Conservation (phyloP, 2,888 invertebrate species). For the Pachycephus smyrnensis region DNA sequence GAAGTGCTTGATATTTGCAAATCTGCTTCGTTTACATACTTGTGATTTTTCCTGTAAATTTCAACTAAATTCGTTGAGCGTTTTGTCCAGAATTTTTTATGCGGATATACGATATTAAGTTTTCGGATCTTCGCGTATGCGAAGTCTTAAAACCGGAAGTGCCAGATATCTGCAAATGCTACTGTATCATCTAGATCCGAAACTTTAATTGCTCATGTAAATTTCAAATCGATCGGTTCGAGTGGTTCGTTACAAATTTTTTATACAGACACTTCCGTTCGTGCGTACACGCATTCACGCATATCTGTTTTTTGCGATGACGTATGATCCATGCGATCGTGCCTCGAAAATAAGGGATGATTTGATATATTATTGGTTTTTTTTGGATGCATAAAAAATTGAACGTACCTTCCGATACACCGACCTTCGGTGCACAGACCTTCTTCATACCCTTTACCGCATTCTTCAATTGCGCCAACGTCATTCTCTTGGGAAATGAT, state of each 20-base stretch:
- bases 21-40: background rate
- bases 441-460: constrained; percentile 75
- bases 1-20: background rate
- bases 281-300: no score
- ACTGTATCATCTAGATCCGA: no score
- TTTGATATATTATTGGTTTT: background rate
- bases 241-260: background rate
- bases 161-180: no score
- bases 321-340: background rate
- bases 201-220: no score
- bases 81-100: no score
- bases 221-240: background rate
- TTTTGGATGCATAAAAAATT: constrained; percentile 12
- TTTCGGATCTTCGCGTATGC: no score
- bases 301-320: background rate
- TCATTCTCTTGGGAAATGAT: constrained; percentile 32
- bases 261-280: no score
- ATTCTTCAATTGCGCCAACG: constrained; percentile 72
- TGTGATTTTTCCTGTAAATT: no score
- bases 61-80: no score
- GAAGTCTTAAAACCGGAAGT: no score
- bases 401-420: constrained; percentile 70
- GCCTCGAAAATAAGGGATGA: background rate
- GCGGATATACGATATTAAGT: no score
- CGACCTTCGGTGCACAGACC: constrained; percentile 74